phyloP scores from a whole-genome alignment of 2,113 vertebrate genomes.

The Lichenostomus cassidix region DNA sequence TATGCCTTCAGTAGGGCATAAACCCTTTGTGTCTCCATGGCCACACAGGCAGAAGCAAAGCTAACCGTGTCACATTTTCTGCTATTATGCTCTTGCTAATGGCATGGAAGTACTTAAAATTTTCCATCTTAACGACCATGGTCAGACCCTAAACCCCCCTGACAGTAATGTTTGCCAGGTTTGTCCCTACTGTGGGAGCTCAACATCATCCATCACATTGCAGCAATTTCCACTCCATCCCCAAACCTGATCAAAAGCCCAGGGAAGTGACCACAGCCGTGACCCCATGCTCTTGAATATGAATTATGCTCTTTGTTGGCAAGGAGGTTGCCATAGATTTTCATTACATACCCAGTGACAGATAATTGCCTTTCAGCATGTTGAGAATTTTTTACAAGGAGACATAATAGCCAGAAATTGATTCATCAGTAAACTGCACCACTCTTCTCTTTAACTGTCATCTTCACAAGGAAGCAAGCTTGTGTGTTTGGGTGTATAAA shows the following conservation, averaged over 20 bases:
- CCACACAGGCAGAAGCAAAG: neutral
- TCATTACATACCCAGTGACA: neutral
- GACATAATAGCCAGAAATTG: neutral
- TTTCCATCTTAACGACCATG: neutral
- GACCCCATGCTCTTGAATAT: neutral
- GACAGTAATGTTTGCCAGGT: neutral
- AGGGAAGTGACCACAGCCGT: neutral
- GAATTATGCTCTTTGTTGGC: neutral
- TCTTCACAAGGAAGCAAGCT: neutral
- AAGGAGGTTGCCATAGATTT: neutral
- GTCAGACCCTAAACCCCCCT: neutral
- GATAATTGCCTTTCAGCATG: conserved; percentile 9
- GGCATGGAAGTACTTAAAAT: neutral
- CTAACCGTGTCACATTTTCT: neutral
- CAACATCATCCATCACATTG: neutral
- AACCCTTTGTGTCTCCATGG: neutral
- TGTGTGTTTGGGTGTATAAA: neutral
- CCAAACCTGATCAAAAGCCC: neutral
- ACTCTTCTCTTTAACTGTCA: neutral
- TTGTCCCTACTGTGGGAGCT: neutral
- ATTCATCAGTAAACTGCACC: neutral
- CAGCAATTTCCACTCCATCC: neutral
- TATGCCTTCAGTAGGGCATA: neutral
- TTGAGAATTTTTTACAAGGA: neutral
- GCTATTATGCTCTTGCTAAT: neutral